A percentile compares a stretch with the other conserved stretches of the same genome.
Evolutionary conservation across 2,888 invertebrate genomes (phyloP).

Genomic region (Leptinotarsa peninsularis): DNA sequence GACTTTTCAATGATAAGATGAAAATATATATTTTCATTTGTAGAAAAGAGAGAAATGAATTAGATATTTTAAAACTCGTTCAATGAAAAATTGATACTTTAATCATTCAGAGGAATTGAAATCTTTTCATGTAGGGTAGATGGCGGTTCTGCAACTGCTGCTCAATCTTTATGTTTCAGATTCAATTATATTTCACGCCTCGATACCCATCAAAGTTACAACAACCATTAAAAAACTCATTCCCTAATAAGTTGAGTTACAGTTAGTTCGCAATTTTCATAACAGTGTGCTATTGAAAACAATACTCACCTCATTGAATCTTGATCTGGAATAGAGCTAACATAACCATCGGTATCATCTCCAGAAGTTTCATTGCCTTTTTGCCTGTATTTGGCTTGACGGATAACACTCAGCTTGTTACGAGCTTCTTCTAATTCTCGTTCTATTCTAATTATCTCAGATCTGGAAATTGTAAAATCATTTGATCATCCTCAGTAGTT

Average conservation of each 20-base stretch:
- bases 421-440: constrained; percentile 93
- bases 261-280: constrained; percentile 3
- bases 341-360: constrained; percentile 75
- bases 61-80: too few relatives aligned
- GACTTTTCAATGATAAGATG: too few relatives aligned
- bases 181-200: neutral
- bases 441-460: constrained; percentile 94
- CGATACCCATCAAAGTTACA: neutral
- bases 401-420: constrained; percentile 87
- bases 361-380: constrained; percentile 75
- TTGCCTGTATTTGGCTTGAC: constrained; percentile 91
- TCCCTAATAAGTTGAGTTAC: neutral
- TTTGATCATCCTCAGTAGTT: neutral
- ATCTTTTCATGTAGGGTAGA: too few relatives aligned
- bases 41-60: too few relatives aligned
- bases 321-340: constrained; percentile 64
- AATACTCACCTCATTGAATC: constrained; percentile 64
- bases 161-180: too few relatives aligned
- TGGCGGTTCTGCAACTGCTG: too few relatives aligned
- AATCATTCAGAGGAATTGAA: too few relatives aligned
- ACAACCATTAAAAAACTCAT: neutral
- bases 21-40: too few relatives aligned
- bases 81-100: too few relatives aligned
- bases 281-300: constrained; percentile 53
- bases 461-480: constrained; percentile 64